Conservation (phyloP, 2,113 vertebrate genomes). For the Turnix velox region DNA sequence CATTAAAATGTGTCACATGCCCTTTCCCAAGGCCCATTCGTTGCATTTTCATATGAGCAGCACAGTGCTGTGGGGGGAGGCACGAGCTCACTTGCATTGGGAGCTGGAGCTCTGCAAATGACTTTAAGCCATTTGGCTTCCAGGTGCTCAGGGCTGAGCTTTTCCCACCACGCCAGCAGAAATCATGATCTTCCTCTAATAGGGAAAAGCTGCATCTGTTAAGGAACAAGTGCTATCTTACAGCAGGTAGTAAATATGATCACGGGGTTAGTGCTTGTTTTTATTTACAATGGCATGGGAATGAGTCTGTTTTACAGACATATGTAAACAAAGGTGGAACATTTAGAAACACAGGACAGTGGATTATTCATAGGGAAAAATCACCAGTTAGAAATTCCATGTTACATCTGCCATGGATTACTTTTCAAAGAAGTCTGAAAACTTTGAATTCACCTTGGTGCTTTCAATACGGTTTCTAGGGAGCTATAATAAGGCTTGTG, state of each 20-base stretch:
- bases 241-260: not conserved
- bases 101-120: not conserved
- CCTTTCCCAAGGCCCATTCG: not conserved
- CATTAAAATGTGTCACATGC: not conserved
- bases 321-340: not conserved
- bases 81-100: rapidly evolving
- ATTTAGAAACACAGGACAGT: not conserved
- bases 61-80: not conserved
- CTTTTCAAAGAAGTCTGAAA: not conserved
- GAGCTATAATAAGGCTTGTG: not conserved
- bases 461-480: slow-evolving; percentile 9
- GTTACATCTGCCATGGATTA: not conserved
- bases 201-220: not conserved
- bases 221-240: not conserved
- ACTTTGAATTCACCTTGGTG: slow-evolving; percentile 34
- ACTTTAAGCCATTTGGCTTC: not conserved
- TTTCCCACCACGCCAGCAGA: not conserved
- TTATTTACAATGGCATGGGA: not conserved
- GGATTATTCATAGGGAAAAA: not conserved
- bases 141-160: not conserved
- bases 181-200: not conserved
- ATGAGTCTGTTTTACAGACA: not conserved
- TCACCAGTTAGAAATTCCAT: not conserved
- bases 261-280: not conserved
- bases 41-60: not conserved